Evolutionary conservation across 2,797 vertebrate species (phyloP).

Genomic region (Oryzias sinensis): DNA sequence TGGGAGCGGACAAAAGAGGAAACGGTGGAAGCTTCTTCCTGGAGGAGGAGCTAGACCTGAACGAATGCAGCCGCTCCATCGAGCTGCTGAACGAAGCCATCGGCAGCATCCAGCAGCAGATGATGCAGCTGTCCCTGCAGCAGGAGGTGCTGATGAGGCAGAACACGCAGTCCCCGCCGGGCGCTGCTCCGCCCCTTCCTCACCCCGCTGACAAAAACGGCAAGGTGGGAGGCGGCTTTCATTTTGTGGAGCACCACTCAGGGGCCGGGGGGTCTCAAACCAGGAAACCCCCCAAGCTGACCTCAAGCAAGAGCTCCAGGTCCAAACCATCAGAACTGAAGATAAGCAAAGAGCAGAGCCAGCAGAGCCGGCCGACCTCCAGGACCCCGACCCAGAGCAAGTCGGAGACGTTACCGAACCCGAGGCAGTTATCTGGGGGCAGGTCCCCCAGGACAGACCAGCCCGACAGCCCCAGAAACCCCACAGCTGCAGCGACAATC

Average conservation of each 20-base stretch:
- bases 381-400: conserved; percentile 80
- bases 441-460: conserved; percentile 75
- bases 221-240: conserved; percentile 78
- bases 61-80: conserved; percentile 91
- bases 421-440: conserved; percentile 74
- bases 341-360: conserved; percentile 81
- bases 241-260: conserved; percentile 84
- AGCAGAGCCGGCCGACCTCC: conserved; percentile 75
- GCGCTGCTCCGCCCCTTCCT: conserved; percentile 34
- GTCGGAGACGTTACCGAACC: conserved; percentile 74
- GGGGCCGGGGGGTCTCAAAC: conserved; percentile 65
- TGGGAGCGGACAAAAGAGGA: conserved; percentile 71
- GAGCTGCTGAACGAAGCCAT: conserved; percentile 93
- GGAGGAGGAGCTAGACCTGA: conserved; percentile 88
- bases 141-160: conserved; percentile 92
- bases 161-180: conserved; percentile 81
- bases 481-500: conserved; percentile 44
- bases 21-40: conserved; percentile 77
- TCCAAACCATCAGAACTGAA: conserved; percentile 87
- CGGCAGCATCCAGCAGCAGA: conserved; percentile 89
- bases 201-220: conserved; percentile 65
- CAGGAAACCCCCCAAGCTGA: conserved; percentile 85
- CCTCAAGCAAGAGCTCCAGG: conserved; percentile 79
- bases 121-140: conserved; percentile 85
- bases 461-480: conserved; percentile 46